A percentile compares a stretch with the other conserved stretches of the same genome.
Evolutionary conservation across 1,140 invertebrate species (phyloP).

Genomic region (Protaetia brevitarsis): DNA sequence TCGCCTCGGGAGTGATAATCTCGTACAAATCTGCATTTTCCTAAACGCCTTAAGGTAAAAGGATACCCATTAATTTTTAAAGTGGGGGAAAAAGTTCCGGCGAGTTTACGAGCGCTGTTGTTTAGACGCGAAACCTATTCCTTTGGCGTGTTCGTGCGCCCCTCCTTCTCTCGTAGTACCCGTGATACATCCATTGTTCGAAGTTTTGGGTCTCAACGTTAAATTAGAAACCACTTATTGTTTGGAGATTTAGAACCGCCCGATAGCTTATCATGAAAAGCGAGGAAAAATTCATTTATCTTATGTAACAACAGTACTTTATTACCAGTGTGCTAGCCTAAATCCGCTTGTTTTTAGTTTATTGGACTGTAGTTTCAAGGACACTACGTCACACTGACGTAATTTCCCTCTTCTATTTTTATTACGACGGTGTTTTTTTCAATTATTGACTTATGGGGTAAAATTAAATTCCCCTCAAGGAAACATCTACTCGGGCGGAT

Average conservation of each 20-base stretch:
- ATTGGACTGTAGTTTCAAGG: too few relatives aligned
- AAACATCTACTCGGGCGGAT: too few relatives aligned
- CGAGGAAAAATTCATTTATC: not conserved
- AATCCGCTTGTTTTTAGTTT: too few relatives aligned
- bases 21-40: slow-evolving; percentile 14
- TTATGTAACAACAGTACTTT: not conserved
- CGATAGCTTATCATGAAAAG: not conserved
- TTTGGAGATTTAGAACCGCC: not conserved
- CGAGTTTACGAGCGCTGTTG: not conserved
- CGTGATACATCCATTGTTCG: slow-evolving; percentile 2
- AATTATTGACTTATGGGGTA: too few relatives aligned
- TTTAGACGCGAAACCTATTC: not conserved
- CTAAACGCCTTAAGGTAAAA: slow-evolving; percentile 3
- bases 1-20: slow-evolving; percentile 5
- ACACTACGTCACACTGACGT: too few relatives aligned
- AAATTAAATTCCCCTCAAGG: too few relatives aligned
- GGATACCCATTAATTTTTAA: slow-evolving; percentile 12
- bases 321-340: too few relatives aligned
- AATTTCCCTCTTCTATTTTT: too few relatives aligned
- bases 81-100: not conserved
- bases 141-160: not conserved
- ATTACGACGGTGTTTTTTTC: too few relatives aligned
- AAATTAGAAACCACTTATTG: slow-evolving; percentile 7
- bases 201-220: not conserved
- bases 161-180: not conserved